Evolutionary conservation across 2,113 vertebrate species (phyloP).

Genomic region (Clarias batrachus): DNA sequence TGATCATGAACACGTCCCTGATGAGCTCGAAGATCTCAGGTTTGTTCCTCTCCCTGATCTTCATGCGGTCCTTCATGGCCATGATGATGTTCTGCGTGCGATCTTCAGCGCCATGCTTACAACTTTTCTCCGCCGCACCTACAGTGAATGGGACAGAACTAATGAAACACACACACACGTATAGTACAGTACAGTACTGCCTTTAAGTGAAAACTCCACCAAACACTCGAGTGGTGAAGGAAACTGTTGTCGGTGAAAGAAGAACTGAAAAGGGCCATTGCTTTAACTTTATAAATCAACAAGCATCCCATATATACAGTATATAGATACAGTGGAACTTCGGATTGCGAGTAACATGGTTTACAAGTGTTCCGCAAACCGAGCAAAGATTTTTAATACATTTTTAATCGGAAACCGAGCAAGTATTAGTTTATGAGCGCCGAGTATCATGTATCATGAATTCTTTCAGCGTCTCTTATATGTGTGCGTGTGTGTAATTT

Average conservation of each 20-base stretch:
- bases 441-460: too few species aligned
- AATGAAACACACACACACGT: neutral
- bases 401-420: too few species aligned
- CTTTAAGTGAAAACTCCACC: neutral
- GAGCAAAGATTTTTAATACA: too few species aligned
- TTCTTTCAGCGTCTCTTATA: too few species aligned
- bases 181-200: neutral
- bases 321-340: too few species aligned
- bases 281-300: neutral
- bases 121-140: slow-evolving; percentile 98
- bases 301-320: too few species aligned
- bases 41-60: slow-evolving; percentile 96
- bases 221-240: neutral
- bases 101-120: slow-evolving; percentile 94
- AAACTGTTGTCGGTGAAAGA: neutral
- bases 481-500: too few species aligned
- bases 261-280: neutral
- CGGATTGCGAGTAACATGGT: too few species aligned
- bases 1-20: slow-evolving; percentile 86
- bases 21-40: slow-evolving; percentile 98
- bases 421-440: too few species aligned
- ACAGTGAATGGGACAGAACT: neutral
- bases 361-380: too few species aligned
- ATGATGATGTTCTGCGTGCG: slow-evolving; percentile 98
- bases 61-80: slow-evolving; percentile 99